Conservation (phyloP, 2,797 vertebrate genomes). For the Pseudotriccus pelzelni region DNA sequence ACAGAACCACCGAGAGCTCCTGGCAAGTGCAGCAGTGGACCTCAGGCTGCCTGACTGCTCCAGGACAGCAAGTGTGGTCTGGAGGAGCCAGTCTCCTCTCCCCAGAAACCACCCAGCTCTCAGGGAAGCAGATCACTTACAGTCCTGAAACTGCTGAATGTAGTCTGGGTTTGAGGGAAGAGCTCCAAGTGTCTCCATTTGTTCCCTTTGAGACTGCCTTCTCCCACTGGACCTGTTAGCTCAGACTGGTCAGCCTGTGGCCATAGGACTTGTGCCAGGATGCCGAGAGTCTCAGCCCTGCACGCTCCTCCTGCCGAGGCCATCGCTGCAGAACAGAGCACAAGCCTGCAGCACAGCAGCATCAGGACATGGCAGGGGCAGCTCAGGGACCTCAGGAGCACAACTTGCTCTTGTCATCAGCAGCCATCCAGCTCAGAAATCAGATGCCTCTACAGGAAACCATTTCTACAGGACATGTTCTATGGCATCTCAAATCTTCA, state of each 20-base stretch:
- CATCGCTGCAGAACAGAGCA: not conserved
- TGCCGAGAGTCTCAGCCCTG: fast-evolving
- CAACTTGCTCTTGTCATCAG: not conserved
- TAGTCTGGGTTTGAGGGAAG: not conserved
- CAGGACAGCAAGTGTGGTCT: not conserved
- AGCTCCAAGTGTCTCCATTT: not conserved
- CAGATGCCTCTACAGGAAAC: fast-evolving
- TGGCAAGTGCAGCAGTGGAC: not conserved
- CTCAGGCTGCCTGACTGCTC: fast-evolving
- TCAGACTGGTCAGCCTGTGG: fast-evolving
- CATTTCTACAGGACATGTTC: fast-evolving
- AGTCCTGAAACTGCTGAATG: not conserved
- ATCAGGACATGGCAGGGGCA: not conserved
- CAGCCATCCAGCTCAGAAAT: not conserved
- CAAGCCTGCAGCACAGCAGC: not conserved
- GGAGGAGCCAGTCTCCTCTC: not conserved
- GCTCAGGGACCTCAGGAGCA: not conserved
- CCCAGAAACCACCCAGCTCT: not conserved
- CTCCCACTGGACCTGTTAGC: not conserved
- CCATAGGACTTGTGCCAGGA: not conserved
- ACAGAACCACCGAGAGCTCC: not conserved
- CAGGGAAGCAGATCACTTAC: not conserved
- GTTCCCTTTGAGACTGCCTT: not conserved
- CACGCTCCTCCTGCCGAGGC: fast-evolving
- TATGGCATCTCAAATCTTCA: not conserved